Percentiles rank a stretch among this genome's conserved stretches.
These are phyloP conservation scores for Clanis bilineata DNA, from an alignment of 2,888 invertebrate genomes.

Conservation along the genomic window DNA sequence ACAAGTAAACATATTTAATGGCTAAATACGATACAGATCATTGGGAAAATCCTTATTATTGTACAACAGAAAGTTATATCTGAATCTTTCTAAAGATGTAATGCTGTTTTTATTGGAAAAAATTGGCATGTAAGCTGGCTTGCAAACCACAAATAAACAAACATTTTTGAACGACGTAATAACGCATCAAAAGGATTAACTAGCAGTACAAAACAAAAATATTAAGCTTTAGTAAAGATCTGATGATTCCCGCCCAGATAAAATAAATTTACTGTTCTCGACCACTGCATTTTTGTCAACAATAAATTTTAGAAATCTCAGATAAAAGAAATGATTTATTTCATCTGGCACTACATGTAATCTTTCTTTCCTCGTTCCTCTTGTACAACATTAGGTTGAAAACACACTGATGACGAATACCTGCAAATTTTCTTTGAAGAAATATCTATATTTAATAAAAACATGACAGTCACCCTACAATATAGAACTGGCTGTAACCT, in stretches of 20 bases:
- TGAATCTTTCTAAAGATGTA: neutral
- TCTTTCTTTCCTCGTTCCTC: neutral
- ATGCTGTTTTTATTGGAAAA: no score
- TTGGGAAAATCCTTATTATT: no score
- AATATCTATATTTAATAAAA: conserved; percentile 11
- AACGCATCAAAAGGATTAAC: neutral
- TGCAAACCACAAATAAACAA: no score
- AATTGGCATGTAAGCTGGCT: no score
- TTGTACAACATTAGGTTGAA: neutral
- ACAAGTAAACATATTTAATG: no score
- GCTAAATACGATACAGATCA: no score
- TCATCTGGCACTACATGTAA: neutral
- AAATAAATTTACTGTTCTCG: neutral
- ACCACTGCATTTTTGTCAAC: conserved; percentile 12
- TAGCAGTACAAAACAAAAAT: neutral
- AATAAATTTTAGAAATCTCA: conserved; percentile 16
- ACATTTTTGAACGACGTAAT: neutral
- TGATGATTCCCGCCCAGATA: neutral
- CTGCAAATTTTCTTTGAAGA: conserved; percentile 8
- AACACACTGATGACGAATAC: conserved; percentile 1
- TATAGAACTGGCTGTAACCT: conserved; percentile 18
- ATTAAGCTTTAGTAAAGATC: neutral
- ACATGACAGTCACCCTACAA: conserved; percentile 12
- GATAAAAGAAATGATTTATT: conserved; percentile 18
- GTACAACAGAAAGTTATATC: no score